A percentile compares a stretch with the other conserved stretches of the same genome.
phyloP scores from a whole-genome alignment of 2,797 vertebrate genomes.

The Enteromius radiatus region DNA sequence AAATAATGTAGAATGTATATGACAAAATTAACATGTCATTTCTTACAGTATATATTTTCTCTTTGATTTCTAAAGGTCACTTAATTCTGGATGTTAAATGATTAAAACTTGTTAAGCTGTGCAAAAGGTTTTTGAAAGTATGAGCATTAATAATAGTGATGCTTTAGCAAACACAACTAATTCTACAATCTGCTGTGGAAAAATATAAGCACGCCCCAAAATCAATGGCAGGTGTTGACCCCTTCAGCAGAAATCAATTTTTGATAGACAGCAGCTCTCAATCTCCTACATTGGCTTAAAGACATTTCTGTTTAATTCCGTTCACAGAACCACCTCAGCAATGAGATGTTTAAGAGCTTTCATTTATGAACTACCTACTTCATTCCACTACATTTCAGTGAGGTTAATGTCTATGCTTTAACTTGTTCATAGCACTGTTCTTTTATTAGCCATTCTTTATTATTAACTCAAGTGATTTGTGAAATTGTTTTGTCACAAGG shows the following conservation, averaged over 20 bases:
- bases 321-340: neutral
- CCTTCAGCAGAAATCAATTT: constrained; percentile 29
- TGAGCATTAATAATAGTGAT: neutral
- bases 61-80: neutral
- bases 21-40: neutral
- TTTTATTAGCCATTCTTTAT: constrained; percentile 6
- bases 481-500: neutral
- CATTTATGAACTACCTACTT: constrained; percentile 1
- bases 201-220: constrained; percentile 1
- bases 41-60: neutral
- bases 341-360: neutral
- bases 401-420: constrained; percentile 5
- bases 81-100: neutral
- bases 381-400: neutral
- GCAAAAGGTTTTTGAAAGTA: neutral
- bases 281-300: constrained; percentile 6
- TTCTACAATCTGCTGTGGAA: neutral
- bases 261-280: constrained; percentile 29
- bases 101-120: neutral
- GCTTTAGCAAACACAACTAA: neutral
- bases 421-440: constrained; percentile 7
- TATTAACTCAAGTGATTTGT: neutral
- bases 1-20: neutral
- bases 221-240: constrained; percentile 26
- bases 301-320: neutral